Evolutionary conservation across 2,113 vertebrate species (phyloP), one percentile per base, ranked within the genome.

Genomic region (Limnothrissa miodon): DNA sequence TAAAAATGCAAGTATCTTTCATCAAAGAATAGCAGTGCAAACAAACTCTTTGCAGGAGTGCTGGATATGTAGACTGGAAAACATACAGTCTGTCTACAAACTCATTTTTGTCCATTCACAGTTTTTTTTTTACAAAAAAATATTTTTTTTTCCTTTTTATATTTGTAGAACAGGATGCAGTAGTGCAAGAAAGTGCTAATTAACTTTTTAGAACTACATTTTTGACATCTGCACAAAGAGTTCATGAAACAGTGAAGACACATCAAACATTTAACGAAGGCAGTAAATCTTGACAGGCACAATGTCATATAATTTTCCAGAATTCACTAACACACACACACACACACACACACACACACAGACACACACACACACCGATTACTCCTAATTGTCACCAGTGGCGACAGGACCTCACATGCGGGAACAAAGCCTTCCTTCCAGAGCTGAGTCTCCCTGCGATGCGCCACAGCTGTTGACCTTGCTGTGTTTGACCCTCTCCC

Each of bases 301-400:
- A 62, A 62, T 62, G 59, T 66, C n/a, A 33, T 29, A 62, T 33
- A 29, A 13, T 33, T 66, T 66, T 66, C 8, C 4, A 29, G 59
- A 7, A 10, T 29, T 66, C n/a, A 62, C 56, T n/a, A 1, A 59
- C 56, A 25, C 17, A 59, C 21, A 25, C 17, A 59, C 56, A 59
- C 17, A 59, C 59, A 62, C n/a, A 62, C 5, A 10, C n/a, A 62
- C 59, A 62, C 23, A 25, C 59, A 62, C 59, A 62, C 59, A 62
- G n/a, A 62, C 59, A 62, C 59, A 29, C 59, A 62, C 59, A 29
- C 25, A 11, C 25, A 62, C 25, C 91, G 90, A 92, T 88, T 90
- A 91, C 89, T 89, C 91, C 92, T 93, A 94, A 93, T 93, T 93
- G 93, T 92, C 91, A 92, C 92, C 91, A 85, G 89, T 90, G 92